Evolutionary conservation across 2,113 vertebrate species (phyloP), one percentile per base, ranked within the genome.

Genomic region (Callipepla californica): DNA sequence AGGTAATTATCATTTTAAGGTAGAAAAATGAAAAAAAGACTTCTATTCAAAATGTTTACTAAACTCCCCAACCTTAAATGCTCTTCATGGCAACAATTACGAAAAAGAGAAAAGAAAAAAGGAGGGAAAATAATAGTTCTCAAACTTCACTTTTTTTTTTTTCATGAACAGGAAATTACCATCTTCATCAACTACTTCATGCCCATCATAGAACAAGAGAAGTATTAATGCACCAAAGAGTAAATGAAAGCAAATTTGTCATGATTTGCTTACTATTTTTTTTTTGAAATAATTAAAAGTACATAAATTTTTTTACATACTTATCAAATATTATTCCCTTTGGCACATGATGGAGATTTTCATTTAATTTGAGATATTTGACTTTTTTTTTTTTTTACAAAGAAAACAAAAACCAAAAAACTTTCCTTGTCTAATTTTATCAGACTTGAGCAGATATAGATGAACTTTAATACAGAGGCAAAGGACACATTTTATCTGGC

Each of bases 381-480:
- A 16, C 21, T 50, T 78, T 40, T 16, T 50, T 36, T 4, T 89
- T 92, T 88, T 65, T 47, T 36, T 36, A 36, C 36, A 36, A 36
- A 36, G 36, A 40, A 40, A 40, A 40, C 40, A 40, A 40, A 40
- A 40, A 40, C 13, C 40, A 40, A 40, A 40, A 32, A 89, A 63
- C 6, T 40, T 55, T 42, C 25, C 23, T 42, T 57, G 16, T 68
- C 44, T 69, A 88, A 87, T 88, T 81, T 86, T 67, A 81, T 58
- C 57, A 1, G 7, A 69, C 26, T 58, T 21, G 0, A 92, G 79
- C 22, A 82, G 61, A 91, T 34, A 82, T 13, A 90, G 58, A 93
- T 87, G 79, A 96, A 91, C 91, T 92, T 92, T 58, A 90, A 88
- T 59, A 61, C 16, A 84, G 50, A 88, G 62, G 62, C 80, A 36